Percentiles rank a stretch among this genome's conserved stretches.
These are phyloP conservation scores for Chitala chitala DNA, from an alignment of 2,113 vertebrate species.

Conservation along the genomic window DNA sequence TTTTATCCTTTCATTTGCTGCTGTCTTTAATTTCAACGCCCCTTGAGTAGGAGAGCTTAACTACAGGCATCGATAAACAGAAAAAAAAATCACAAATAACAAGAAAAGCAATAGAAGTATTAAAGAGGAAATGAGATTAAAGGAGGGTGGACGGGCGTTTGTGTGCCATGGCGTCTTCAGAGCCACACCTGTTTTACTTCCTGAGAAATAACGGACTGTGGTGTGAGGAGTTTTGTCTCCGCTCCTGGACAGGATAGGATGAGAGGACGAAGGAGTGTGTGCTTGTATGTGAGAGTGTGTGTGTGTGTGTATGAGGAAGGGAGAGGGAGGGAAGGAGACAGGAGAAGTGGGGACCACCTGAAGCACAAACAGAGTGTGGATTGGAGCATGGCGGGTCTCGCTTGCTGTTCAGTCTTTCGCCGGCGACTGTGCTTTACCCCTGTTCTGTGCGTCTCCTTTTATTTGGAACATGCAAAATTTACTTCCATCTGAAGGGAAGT, in stretches of 20 bases:
- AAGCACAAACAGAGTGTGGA: constrained; percentile 48
- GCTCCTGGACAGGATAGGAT: constrained; percentile 19
- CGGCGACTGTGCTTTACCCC: constrained; percentile 42
- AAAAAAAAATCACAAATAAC: constrained; percentile 47
- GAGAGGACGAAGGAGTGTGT: background rate
- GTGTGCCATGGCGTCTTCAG: background rate
- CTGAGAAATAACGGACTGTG: constrained; percentile 50
- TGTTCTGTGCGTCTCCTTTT: constrained; percentile 34
- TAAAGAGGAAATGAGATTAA: constrained; percentile 51
- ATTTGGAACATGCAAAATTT: constrained; percentile 46
- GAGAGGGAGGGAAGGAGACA: constrained; percentile 6
- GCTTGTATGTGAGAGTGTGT: background rate
- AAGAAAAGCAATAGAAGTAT: constrained; percentile 51
- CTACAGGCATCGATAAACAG: constrained; percentile 47
- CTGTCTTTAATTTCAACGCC: constrained; percentile 31
- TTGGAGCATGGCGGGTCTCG: constrained; percentile 33
- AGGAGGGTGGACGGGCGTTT: no score
- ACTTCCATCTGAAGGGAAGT: constrained; percentile 46
- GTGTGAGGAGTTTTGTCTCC: constrained; percentile 54
- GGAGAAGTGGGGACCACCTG: constrained; percentile 41
- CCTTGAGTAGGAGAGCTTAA: constrained; percentile 23
- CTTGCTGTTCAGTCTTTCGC: constrained; percentile 55
- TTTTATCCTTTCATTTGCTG: constrained; percentile 42
- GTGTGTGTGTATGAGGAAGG: background rate
- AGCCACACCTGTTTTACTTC: constrained; percentile 46